Evolutionary conservation across 2,888 invertebrate species (phyloP).

Genomic region (Stenodema calcarata): DNA sequence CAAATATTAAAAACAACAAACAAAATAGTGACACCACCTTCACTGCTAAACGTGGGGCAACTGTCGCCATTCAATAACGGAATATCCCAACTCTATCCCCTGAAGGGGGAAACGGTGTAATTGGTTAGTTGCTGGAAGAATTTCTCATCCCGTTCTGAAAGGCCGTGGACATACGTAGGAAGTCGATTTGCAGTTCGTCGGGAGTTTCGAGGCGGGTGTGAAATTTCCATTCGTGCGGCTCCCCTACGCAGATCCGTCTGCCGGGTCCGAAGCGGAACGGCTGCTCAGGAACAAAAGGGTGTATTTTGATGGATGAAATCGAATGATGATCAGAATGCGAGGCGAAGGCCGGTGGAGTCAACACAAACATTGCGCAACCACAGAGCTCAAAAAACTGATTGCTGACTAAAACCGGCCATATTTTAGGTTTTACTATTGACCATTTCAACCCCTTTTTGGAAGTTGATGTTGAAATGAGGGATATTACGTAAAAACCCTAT

Average conservation of each 20-base stretch:
- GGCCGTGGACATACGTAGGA: not conserved
- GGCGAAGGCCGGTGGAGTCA: not conserved
- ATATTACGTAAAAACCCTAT: too few relatives aligned
- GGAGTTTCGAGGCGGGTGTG: not conserved
- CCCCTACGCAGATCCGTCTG: constrained; percentile 27
- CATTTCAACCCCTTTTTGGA: too few relatives aligned
- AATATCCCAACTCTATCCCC: not conserved
- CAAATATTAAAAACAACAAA: not conserved
- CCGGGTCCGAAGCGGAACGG: not conserved
- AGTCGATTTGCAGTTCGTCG: not conserved
- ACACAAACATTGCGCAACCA: not conserved
- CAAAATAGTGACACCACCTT: not conserved
- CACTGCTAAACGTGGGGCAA: not conserved
- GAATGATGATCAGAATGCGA: not conserved
- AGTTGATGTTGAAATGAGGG: too few relatives aligned
- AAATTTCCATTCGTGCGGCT: not conserved
- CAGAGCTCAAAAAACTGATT: too few relatives aligned
- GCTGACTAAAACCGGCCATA: too few relatives aligned
- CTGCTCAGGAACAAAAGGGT: constrained; percentile 9
- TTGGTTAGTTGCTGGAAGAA: constrained; percentile 5
- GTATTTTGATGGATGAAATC: not conserved
- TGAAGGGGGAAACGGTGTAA: not conserved
- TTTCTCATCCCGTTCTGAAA: not conserved
- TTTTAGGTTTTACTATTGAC: too few relatives aligned
- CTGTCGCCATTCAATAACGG: not conserved